phyloP scores from a whole-genome alignment of 2,797 vertebrate genomes.

The Platalea minor region DNA sequence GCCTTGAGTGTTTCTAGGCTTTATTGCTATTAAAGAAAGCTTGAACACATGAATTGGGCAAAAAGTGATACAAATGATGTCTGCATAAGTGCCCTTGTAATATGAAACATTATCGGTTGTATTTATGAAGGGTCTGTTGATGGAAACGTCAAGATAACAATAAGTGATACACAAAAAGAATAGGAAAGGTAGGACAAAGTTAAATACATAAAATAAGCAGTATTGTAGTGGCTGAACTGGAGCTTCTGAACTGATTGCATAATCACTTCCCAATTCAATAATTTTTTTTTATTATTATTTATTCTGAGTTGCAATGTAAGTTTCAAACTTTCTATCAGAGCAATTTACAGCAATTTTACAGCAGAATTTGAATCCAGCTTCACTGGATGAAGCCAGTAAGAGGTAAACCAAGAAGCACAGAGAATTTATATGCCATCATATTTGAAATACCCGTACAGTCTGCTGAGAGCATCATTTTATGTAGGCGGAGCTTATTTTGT shows the following conservation, averaged over 20 bases:
- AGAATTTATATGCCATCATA: neutral
- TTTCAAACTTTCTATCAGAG: neutral
- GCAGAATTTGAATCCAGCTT: neutral
- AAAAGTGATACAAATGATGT: neutral
- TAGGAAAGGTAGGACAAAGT: neutral
- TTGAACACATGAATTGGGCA: neutral
- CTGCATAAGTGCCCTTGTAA: neutral
- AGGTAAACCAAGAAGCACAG: neutral
- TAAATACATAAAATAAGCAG: neutral
- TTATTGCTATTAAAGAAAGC: neutral
- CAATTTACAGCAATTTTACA: neutral
- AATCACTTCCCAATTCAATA: neutral
- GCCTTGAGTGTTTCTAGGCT: neutral
- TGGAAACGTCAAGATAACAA: neutral
- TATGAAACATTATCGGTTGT: neutral
- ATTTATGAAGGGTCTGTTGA: neutral
- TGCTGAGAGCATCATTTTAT: neutral
- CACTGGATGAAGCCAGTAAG: neutral
- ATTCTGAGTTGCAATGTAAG: neutral
- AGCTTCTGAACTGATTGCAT: neutral
- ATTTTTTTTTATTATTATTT: neutral
- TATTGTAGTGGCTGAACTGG: neutral
- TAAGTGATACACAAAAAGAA: neutral
- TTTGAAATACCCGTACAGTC: neutral
- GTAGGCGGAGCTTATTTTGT: neutral